Conservation (phyloP, 2,797 vertebrate genomes). For the Platalea minor region DNA sequence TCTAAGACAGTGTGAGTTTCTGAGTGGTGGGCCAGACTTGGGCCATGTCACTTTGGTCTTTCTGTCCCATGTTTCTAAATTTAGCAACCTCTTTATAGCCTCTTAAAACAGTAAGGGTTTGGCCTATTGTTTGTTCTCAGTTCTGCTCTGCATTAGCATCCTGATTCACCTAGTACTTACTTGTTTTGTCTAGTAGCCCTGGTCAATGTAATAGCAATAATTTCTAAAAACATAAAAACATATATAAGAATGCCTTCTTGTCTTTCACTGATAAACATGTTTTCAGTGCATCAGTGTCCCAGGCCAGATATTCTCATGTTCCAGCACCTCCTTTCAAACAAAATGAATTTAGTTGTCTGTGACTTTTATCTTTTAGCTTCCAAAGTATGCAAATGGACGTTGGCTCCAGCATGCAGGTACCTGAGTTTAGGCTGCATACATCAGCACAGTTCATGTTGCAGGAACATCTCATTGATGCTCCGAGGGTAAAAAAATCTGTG, state of each 20-base stretch:
- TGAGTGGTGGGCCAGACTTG: not conserved
- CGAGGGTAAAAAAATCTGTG: not conserved
- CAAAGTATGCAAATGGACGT: not conserved
- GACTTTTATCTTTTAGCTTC: not conserved
- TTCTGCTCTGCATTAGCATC: not conserved
- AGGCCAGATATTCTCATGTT: not conserved
- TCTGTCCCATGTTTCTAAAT: not conserved
- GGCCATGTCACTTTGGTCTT: not conserved
- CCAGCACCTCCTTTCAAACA: not conserved
- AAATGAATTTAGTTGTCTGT: not conserved
- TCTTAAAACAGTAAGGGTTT: not conserved
- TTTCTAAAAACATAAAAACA: not conserved
- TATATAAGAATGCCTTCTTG: not conserved
- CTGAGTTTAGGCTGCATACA: not conserved
- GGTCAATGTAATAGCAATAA: not conserved
- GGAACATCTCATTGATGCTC: not conserved
- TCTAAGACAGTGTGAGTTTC: not conserved
- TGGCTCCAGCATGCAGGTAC: not conserved
- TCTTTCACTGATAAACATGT: not conserved
- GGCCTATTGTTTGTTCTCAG: not conserved
- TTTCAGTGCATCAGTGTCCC: not conserved
- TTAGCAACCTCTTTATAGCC: not conserved
- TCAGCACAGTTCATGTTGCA: not conserved
- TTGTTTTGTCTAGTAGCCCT: not conserved
- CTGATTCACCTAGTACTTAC: not conserved